Evolutionary conservation across 2,888 invertebrate genomes (phyloP).

Genomic region (Galeopsomyia nigrocyanea): DNA sequence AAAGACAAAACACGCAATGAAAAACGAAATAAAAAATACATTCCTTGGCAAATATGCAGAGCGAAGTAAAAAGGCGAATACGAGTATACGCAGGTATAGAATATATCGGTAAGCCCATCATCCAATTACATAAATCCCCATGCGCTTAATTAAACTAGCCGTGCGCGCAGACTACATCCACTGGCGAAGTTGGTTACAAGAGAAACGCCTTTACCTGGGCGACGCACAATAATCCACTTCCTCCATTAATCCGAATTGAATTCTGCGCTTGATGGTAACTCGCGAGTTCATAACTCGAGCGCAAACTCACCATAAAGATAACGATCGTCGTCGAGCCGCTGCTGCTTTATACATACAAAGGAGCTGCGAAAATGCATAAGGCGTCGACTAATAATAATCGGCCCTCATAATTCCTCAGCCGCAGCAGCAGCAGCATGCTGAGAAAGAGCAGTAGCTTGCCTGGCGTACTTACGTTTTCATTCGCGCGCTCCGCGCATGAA

Average conservation of each 20-base stretch:
- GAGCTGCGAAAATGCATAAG: too few species aligned
- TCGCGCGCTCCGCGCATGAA: conserved; percentile 1
- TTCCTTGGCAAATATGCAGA: too few species aligned
- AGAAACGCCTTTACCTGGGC: conserved; percentile 20
- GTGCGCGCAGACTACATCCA: neutral
- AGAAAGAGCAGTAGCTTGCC: neutral
- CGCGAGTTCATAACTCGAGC: neutral
- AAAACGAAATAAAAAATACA: too few species aligned
- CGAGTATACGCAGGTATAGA: too few species aligned
- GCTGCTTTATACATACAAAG: neutral
- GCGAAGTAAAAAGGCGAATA: too few species aligned
- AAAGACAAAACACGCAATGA: too few species aligned
- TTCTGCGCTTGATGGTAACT: conserved; percentile 10
- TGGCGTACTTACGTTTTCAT: conserved; percentile 56
- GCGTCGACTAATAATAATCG: conserved; percentile 37
- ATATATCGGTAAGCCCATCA: neutral
- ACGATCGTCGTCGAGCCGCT: conserved; percentile 5
- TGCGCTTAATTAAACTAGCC: conserved; percentile 2
- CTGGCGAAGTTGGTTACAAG: conserved; percentile 6
- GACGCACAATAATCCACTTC: conserved; percentile 30
- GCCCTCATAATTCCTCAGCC: conserved; percentile 20
- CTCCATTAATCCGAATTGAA: conserved; percentile 39
- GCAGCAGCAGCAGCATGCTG: neutral
- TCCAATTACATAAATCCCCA: conserved; percentile 35
- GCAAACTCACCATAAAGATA: conserved; percentile 7